phyloP scores from a whole-genome alignment of 1,140 invertebrate species.

The Caenorhabditis briggsae region DNA sequence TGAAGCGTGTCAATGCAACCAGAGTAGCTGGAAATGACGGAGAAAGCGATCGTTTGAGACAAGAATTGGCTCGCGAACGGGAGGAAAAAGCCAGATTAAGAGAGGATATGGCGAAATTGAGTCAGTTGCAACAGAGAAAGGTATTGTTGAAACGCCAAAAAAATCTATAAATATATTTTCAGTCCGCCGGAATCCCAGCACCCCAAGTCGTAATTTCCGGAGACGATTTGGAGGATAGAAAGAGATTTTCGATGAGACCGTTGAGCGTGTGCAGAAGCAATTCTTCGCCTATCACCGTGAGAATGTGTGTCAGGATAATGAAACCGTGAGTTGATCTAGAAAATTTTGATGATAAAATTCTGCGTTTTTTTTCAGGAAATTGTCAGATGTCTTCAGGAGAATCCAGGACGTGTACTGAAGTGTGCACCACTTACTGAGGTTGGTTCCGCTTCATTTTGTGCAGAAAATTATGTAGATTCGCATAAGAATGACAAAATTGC shows the following conservation, averaged over 20 bases:
- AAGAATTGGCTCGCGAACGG: constrained; percentile 59
- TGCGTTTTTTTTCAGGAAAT: constrained; percentile 43
- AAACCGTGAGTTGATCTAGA: constrained; percentile 52
- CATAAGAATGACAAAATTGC: too few species aligned
- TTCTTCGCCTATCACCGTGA: constrained; percentile 67
- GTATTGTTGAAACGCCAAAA: constrained; percentile 2
- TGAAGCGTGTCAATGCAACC: constrained; percentile 63
- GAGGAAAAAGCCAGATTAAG: constrained; percentile 58
- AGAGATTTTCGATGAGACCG: constrained; percentile 67
- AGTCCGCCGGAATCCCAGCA: constrained; percentile 30
- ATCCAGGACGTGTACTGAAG: constrained; percentile 58
- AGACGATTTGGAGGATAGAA: constrained; percentile 64
- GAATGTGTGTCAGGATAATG: constrained; percentile 64
- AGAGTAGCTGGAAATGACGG: constrained; percentile 18
- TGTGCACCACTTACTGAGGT: constrained; percentile 54
- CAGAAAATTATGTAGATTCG: too few species aligned
- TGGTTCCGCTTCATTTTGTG: too few species aligned
- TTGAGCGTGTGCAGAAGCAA: constrained; percentile 66
- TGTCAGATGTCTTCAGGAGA: constrained; percentile 39
- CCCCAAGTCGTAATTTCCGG: constrained; percentile 49
- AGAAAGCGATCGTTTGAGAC: constrained; percentile 60
- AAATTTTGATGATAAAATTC: background rate
- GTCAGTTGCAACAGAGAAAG: constrained; percentile 57
- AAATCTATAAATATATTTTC: background rate
- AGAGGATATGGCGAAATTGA: constrained; percentile 58